These are phyloP conservation scores for Tragulus kanchil DNA, from an alignment of 2,113 vertebrate genomes.

Conservation along the genomic window DNA sequence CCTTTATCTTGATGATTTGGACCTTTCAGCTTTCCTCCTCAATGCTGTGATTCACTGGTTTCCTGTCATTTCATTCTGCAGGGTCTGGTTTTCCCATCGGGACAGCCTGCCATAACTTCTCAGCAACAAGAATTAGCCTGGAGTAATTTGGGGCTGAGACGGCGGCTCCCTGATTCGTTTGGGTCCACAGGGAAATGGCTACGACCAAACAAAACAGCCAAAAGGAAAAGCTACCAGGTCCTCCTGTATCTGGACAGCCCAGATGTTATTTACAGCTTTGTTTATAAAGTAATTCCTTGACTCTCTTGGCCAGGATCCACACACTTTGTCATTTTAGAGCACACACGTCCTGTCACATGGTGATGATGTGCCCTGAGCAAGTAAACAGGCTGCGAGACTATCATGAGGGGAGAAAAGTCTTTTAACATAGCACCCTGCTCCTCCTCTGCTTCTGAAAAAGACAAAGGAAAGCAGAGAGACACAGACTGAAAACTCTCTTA, in stretches of 20 bases:
- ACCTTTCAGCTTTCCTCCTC: constrained; percentile 83
- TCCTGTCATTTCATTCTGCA: constrained; percentile 85
- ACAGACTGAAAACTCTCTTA: constrained; percentile 81
- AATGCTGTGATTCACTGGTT: constrained; percentile 77
- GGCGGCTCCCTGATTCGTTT: constrained; percentile 84
- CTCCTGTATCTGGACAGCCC: constrained; percentile 87
- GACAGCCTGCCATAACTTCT: constrained; percentile 74
- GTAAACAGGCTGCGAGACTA: constrained; percentile 88
- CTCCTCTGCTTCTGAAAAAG: constrained; percentile 75
- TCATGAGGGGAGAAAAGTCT: constrained; percentile 81
- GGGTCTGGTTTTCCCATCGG: constrained; percentile 82
- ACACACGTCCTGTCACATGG: constrained; percentile 91
- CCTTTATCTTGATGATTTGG: constrained; percentile 66
- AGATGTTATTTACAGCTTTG: constrained; percentile 91
- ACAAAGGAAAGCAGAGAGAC: constrained; percentile 85
- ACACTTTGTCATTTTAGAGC: constrained; percentile 89
- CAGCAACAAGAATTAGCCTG: constrained; percentile 80
- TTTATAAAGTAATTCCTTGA: constrained; percentile 89
- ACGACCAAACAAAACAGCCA: constrained; percentile 86
- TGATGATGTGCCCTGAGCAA: constrained; percentile 82
- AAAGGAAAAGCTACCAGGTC: constrained; percentile 86
- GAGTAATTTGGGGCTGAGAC: constrained; percentile 81
- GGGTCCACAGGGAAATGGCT: constrained; percentile 83
- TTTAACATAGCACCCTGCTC: neutral
- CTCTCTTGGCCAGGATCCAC: constrained; percentile 89